Base-by-base conservation (phyloP, 2,797 vertebrate species). In the Tenualosa thibaudeaui region DNA sequence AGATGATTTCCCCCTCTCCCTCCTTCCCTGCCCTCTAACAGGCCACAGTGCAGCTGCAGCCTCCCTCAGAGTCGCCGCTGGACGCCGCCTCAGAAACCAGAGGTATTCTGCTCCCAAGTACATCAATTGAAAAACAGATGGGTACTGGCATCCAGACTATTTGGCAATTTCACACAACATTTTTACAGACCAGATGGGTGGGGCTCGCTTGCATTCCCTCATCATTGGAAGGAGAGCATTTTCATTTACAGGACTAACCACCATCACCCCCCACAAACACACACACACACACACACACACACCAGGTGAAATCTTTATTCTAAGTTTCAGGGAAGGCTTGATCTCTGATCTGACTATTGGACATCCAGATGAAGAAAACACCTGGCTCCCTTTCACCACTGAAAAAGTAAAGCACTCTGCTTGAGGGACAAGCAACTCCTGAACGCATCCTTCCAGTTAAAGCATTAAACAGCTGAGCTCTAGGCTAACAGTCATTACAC, bases 1-100 rank as follows among this genome's bases (percentile, higher is more conserved):
- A 40, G 17, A 78, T 78, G 5, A 78, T 7, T 46, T 37, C 65
- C 65, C 85, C 88, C 89, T 92, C 92, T 93, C 92, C 91, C 90
- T 89, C 90, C 91, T 56, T 65, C 81, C 40, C 82, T 81, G 37
- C 40, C 83, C 85, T 84, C 87, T 81, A 54, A 62, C 54, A 81
- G 50, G 83, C 83, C 84, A 81, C 83, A 85, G 81, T 86, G 87
- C 86, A 51, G 82, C 81, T 56, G 15, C 50, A 51, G 78, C 54
- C 54, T 85, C 87, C 71, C 83, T 8, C 49, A 65, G 84, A 83
- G 81, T 81, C 46, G 65, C 19, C 37, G 81, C 19, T 37, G 81
- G 83, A 82, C 83, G 3, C 68, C 40, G 68, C 50, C 84, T 60
- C 85, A 31, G 58, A 54, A 75, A 81, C 84, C 50, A 84, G 60